Evolutionary conservation across 2,888 invertebrate genomes (phyloP), one percentile per base, ranked within the genome.

Genomic region (Volucella inanis): DNA sequence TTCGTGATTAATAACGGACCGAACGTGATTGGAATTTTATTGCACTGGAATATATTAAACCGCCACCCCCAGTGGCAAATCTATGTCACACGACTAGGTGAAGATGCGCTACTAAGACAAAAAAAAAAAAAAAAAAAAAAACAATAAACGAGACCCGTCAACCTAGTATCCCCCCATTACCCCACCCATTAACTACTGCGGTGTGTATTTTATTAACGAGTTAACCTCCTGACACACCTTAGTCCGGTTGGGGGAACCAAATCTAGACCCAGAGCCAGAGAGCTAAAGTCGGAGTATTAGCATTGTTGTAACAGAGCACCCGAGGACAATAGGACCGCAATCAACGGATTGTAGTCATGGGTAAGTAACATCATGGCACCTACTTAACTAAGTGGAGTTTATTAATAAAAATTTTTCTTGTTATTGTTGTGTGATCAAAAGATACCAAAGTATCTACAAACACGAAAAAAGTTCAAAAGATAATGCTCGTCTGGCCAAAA

Each of bases 221-320:
- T 84, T 84, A 84, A 84, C 84, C 79, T 80, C 84, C 79, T 80
- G 84, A 80, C 84, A 84, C 80, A 84, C 84, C 84, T 84, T 65
- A 75, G 83, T 54, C 31, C 31, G 31, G 6, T 31, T 31, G 6
- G 31, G 6, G 31, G 31, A 31, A 31, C 31, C 31, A 31, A 31
- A 31, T 31, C 31, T 0, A 31, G 31, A 31, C 31, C 6, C 31
- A 31, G 0, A 31, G 31, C 6, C 31, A 6, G 6, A 31, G 31
- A 31, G 22, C 22, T 22, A 4, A 22, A 22, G 22, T 31, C 41
- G 41, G 55, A 47, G 74, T 45, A 70, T 77, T 77, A 67, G 39
- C 77, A 64, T 78, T 84, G 59, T 52, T 67, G 52, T 43, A 47
- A 52, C 43, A n/a, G n/a, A 47, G 12, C 52, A 50, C 15, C 38